These are phyloP conservation scores for Eleutherodactylus coqui DNA, from an alignment of 2,797 vertebrate genomes.

Conservation along the genomic window DNA sequence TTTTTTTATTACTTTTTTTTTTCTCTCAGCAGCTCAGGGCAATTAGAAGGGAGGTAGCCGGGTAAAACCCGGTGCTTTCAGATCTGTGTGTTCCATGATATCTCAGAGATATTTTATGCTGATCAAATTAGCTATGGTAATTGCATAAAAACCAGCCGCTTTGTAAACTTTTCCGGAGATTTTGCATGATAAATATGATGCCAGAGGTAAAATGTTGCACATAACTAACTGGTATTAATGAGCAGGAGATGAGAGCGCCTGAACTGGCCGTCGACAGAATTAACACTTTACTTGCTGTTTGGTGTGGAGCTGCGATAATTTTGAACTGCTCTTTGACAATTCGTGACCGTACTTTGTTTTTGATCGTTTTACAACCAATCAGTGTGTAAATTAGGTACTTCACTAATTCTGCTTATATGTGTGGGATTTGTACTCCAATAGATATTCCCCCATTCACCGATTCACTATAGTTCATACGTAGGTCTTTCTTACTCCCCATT, in stretches of 20 bases:
- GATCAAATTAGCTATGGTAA: slow-evolving; percentile 51
- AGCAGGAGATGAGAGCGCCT: slow-evolving; percentile 27
- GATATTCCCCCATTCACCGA: too few species aligned
- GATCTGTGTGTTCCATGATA: slow-evolving; percentile 31
- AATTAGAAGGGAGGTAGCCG: not conserved
- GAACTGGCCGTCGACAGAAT: slow-evolving; percentile 29
- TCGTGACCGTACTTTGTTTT: not conserved
- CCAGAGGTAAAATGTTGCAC: slow-evolving; percentile 49
- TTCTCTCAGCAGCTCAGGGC: not conserved
- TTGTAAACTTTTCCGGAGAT: slow-evolving; percentile 50
- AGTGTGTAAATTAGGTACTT: not conserved
- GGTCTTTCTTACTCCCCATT: too few species aligned
- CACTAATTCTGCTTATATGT: not conserved
- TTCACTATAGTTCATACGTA: too few species aligned
- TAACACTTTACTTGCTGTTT: slow-evolving; percentile 27
- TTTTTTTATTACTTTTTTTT: not conserved
- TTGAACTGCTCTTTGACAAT: not conserved
- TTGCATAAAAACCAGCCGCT: slow-evolving; percentile 47
- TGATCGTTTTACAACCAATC: not conserved
- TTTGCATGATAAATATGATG: slow-evolving; percentile 54
- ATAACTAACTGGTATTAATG: slow-evolving; percentile 58
- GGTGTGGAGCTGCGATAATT: not conserved
- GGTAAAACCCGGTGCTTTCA: not conserved
- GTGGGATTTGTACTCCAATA: not conserved
- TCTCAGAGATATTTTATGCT: slow-evolving; percentile 41